phyloP scores from a whole-genome alignment of 64 coral and sea anemone species.

The Acropora yongei region DNA sequence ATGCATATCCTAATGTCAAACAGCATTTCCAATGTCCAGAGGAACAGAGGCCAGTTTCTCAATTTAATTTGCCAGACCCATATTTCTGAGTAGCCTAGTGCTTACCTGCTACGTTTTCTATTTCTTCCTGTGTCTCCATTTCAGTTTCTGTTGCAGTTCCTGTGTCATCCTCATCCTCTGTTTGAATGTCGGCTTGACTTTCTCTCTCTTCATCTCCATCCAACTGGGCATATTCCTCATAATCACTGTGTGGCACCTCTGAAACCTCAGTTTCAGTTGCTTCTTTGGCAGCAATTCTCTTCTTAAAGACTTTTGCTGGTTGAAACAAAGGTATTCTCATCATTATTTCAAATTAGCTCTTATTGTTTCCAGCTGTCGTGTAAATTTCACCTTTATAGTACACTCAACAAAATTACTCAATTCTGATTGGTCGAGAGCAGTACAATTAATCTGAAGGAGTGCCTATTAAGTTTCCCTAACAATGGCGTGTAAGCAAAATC shows the following conservation, averaged over 20 bases:
- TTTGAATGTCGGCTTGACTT: no score
- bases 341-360: not conserved
- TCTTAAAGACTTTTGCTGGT: not conserved
- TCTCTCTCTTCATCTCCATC: not conserved
- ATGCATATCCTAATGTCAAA: no score
- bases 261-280: not conserved
- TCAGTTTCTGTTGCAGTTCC: not conserved
- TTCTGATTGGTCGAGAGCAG: no score
- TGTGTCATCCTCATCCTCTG: no score
- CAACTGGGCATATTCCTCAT: not conserved
- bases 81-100: not conserved
- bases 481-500: no score
- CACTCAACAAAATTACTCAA: no score
- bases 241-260: not conserved
- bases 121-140: not conserved
- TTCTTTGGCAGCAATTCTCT: not conserved
- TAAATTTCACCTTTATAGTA: no score
- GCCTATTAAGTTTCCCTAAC: no score
- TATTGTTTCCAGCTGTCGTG: not conserved
- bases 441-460: not conserved
- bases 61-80: not conserved
- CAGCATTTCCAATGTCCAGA: no score
- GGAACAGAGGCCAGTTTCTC: no score
- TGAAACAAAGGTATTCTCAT: not conserved
- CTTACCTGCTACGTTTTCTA: not conserved